Conservation (phyloP, 2,888 invertebrate genomes). For the Troides helena region DNA sequence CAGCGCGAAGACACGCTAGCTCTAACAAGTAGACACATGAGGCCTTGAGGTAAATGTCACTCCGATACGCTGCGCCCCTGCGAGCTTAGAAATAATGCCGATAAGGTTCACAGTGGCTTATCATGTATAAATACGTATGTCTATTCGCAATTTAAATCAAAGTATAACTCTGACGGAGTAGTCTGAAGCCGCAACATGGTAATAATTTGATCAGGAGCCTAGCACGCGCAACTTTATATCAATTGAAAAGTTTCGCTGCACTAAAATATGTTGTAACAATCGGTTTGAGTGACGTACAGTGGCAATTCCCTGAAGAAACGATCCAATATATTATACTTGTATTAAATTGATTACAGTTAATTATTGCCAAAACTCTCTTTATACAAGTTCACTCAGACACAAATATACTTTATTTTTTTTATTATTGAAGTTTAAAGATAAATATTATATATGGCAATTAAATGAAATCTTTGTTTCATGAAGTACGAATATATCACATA, state of each 20-base stretch:
- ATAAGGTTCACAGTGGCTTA: constrained; percentile 36
- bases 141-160: constrained; percentile 42
- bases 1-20: constrained; percentile 39
- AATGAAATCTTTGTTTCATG: too few relatives aligned
- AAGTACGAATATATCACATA: too few relatives aligned
- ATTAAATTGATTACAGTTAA: not conserved
- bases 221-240: constrained; percentile 64
- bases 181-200: constrained; percentile 66
- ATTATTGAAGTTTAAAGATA: too few relatives aligned
- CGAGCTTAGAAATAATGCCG: constrained; percentile 20
- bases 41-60: constrained; percentile 39
- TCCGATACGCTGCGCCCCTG: constrained; percentile 32
- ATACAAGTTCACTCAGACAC: too few relatives aligned
- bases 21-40: constrained; percentile 33
- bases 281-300: constrained; percentile 46
- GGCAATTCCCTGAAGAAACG: constrained; percentile 34
- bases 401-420: too few relatives aligned
- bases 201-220: constrained; percentile 77
- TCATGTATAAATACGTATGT: constrained; percentile 38
- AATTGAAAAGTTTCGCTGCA: constrained; percentile 71
- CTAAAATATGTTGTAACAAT: constrained; percentile 56
- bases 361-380: not conserved
- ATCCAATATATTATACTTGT: not conserved
- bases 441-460: too few relatives aligned
- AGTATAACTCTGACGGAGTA: constrained; percentile 51